Percentiles rank a stretch among this genome's conserved stretches.
Conservation (phyloP, 1,140 invertebrate genomes). For the Zeugodacus cucurbitae region DNA sequence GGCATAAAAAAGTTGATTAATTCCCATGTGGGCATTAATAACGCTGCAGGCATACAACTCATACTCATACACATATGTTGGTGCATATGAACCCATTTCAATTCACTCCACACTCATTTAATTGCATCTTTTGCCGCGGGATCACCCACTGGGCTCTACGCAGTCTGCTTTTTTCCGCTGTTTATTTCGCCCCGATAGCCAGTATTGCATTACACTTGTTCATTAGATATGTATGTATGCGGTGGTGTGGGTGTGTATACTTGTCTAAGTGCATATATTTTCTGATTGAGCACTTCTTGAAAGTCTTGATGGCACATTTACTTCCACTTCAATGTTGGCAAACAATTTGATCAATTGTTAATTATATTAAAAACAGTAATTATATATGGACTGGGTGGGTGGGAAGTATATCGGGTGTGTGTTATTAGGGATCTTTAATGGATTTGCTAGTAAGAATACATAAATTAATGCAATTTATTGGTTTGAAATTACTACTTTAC, state of each 20-base stretch:
- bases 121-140: background rate
- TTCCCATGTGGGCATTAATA: background rate
- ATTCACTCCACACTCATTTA: background rate
- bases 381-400: background rate
- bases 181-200: background rate
- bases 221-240: background rate
- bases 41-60: background rate
- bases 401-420: background rate
- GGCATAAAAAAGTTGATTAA: background rate
- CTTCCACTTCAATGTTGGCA: conserved; percentile 22
- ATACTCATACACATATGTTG: background rate
- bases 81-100: background rate
- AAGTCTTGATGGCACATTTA: background rate
- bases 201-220: conserved; percentile 4
- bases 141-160: background rate
- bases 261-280: background rate
- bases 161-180: background rate
- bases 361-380: conserved; percentile 22
- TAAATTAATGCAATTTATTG: too few relatives aligned
- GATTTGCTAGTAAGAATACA: too few relatives aligned
- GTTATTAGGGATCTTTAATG: too few relatives aligned
- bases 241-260: background rate
- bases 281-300: conserved; percentile 23
- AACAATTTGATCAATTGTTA: conserved; percentile 34
- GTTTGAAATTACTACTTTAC: too few relatives aligned